Percentiles rank a stretch among this genome's conserved stretches.
phyloP scores from a whole-genome alignment of 1,140 invertebrate genomes.

The Aphidius gifuensis region DNA sequence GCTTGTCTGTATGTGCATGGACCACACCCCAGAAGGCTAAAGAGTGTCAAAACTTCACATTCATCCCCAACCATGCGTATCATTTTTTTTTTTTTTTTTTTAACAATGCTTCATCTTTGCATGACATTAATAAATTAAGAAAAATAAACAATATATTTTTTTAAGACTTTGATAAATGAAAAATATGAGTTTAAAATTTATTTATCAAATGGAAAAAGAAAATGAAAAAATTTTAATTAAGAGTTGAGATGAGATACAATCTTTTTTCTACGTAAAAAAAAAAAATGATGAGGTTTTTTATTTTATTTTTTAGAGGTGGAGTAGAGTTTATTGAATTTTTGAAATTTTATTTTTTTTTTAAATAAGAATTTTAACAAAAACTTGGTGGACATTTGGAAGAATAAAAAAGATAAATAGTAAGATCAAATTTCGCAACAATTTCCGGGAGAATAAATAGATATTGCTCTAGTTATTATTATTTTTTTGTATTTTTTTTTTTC shows the following conservation, averaged over 20 bases:
- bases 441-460: conserved; percentile 15
- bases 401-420: conserved; percentile 18
- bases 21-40: conserved; percentile 1
- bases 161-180: conserved; percentile 2
- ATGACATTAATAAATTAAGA: too few relatives aligned
- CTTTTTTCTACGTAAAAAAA: conserved; percentile 8
- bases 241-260: conserved; percentile 7
- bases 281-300: not conserved
- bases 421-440: conserved; percentile 23
- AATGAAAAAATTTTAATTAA: conserved; percentile 21
- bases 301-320: too few relatives aligned
- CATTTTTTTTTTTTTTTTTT: not conserved
- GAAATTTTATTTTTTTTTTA: not conserved
- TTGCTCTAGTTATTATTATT: conserved; percentile 17
- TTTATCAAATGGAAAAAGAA: not conserved
- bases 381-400: conserved; percentile 13
- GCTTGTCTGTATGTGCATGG: conserved; percentile 8
- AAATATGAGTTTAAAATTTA: not conserved
- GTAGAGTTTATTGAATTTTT: too few relatives aligned
- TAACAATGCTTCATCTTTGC: conserved; percentile 6
- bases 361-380: conserved; percentile 5
- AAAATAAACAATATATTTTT: too few relatives aligned
- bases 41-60: conserved; percentile 18
- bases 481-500: conserved; percentile 7
- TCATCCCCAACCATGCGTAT: conserved; percentile 13